Base-by-base conservation (phyloP, 2,797 vertebrate species). In the Pelodytes ibericus region DNA sequence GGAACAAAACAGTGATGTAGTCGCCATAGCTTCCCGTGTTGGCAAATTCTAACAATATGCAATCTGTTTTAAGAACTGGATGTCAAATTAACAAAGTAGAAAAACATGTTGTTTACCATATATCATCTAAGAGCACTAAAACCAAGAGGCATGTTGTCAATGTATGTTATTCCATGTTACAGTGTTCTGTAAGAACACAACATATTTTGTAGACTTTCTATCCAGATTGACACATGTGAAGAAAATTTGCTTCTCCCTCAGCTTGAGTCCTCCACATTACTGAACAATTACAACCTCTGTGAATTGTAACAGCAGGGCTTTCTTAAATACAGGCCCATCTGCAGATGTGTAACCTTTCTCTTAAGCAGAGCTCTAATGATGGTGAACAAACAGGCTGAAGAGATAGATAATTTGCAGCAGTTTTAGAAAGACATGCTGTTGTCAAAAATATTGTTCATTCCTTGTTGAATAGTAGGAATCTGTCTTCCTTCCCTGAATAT, bases 361-460 rank as follows among this genome's bases (percentile, higher is more conserved):
- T 29, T 64, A 44, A 58, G 65, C 67, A 61, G 47, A 29, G 16
- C 10, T 58, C n/a, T 61, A 62, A 63, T 76, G 20, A 69, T 18
- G 22, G 33, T 13, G 59, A 76, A 39, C 47, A 63, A 25, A 75
- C 27, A 53, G 65, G 65, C 41, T 27, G 56, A 5, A 30, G 25
- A 25, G 20, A 62, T 60, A 56, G 58, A 53, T 76, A 41, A 76
- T 71, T 76, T 53, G 58, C 31, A 2, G 24, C 15, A 26, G 33
- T 56, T 70, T 76, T 56, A 70, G 65, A 64, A 59, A 75, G 25
- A 25, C 29, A 16, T 67, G 67, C 72, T 71, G 44, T 66, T 78
- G 70, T 78, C 62, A 68, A n/a, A 67, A 51, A 78, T 78, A 53
- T 72, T 72, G 53, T 77, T 77, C 39, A 26, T 57, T 77, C 51